A percentile compares a stretch with the other conserved stretches of the same genome.
These are phyloP conservation scores for Phortica magna DNA, from an alignment of 2,888 invertebrate genomes.

Conservation along the genomic window DNA sequence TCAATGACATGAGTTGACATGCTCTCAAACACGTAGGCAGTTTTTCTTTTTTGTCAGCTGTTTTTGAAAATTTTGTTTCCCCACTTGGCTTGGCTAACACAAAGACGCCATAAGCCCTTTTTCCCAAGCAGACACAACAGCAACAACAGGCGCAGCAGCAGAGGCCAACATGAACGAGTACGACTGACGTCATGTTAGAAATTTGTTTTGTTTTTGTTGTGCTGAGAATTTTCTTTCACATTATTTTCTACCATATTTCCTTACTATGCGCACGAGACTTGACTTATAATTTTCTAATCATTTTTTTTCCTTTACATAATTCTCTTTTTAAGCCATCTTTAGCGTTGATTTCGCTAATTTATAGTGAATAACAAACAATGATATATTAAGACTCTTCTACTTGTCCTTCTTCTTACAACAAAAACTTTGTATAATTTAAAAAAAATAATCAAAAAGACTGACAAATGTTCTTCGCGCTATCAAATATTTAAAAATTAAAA, in stretches of 20 bases:
- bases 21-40: conserved; percentile 15
- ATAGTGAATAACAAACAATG: background rate
- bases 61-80: background rate
- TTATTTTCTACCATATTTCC: background rate
- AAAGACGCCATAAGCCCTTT: background rate
- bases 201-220: background rate
- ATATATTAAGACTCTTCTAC: no score
- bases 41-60: background rate
- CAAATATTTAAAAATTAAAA: background rate
- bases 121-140: background rate
- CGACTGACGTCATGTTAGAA: background rate
- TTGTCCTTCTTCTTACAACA: no score
- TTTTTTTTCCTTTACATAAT: background rate
- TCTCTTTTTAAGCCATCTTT: background rate
- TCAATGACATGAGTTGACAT: background rate
- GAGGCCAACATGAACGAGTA: background rate
- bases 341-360: background rate
- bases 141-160: no score
- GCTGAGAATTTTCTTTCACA: background rate
- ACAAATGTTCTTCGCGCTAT: no score
- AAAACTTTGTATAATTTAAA: no score
- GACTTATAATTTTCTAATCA: background rate
- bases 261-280: conserved; percentile 3
- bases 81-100: background rate
- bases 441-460: no score